Base-by-base conservation (phyloP, 2,113 vertebrate species). In the Genyomyrus donnyi region DNA sequence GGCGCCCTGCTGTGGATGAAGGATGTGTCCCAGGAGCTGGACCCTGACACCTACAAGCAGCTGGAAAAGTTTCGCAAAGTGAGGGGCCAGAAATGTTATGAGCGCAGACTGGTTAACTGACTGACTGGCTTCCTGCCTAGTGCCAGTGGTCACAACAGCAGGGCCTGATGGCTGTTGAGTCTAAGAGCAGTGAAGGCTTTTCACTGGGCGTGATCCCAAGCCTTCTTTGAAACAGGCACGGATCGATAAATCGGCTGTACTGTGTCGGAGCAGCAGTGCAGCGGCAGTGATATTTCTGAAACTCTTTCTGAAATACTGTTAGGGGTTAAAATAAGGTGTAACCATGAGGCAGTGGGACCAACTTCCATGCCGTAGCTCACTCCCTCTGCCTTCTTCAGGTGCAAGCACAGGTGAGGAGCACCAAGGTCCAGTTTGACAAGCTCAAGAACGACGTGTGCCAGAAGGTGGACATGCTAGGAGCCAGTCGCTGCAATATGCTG, bases 21-120 rank as follows among this genome's bases (percentile, higher is more conserved):
- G 90, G 97, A 97, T 35, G 91, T 96, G 46, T 97, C 96, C 8
- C 96, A 97, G 70, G 96, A 97, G 88, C 93, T 97, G 31, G 96
- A 97, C 93, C 96, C 96, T 1, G 97, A 97, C 90, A 98, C 96
- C 13, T 96, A 95, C 92, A 98, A 97, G 91, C 96, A 98, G 92
- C 95, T 96, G 94, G 96, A 97, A 77, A 98, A 97, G 93, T 97
- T 98, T 91, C 94, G 96, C 92, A 97, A 97, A 95, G 96, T 96
- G 48, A 85, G 88, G 15, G 27, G 74, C 7, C 1, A 17, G 31
- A 48, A 48, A 21, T 5, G 9, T 24, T 21, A 83, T 8, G 19
- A 42, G 77, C 17, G 5, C 42, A 21, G 35, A 21, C 11, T 83
- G 77, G 15, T 45, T 45, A 83, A 7, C 5, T 83, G 39, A 45